Evolutionary conservation across 2,113 vertebrate genomes (phyloP).

Genomic region (Puntigrus tetrazona): DNA sequence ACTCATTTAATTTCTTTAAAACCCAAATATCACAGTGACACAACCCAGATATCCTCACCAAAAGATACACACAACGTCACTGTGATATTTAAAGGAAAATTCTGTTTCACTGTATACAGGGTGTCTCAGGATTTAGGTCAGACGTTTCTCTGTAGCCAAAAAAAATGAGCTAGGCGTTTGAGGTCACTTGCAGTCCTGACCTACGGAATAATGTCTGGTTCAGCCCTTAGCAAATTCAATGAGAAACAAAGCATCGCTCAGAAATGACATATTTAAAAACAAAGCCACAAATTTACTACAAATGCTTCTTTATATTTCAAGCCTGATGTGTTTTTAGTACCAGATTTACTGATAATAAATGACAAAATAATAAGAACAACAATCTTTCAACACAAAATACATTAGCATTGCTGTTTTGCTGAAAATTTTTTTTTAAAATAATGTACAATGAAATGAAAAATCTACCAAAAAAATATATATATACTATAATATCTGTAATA

Average conservation of each 20-base stretch:
- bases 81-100: constrained; percentile 9
- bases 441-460: too few relatives aligned
- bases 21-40: constrained; percentile 49
- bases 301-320: not conserved
- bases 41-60: constrained; percentile 35
- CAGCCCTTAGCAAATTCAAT: not conserved
- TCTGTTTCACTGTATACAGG: not conserved
- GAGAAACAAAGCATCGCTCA: not conserved
- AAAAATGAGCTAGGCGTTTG: not conserved
- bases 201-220: not conserved
- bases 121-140: not conserved
- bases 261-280: not conserved
- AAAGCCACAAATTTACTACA: not conserved
- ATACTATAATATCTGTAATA: too few relatives aligned
- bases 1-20: constrained; percentile 60
- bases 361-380: not conserved
- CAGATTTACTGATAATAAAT: not conserved
- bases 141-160: not conserved
- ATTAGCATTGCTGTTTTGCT: not conserved
- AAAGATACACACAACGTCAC: not conserved
- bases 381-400: not conserved
- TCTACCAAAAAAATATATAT: too few relatives aligned
- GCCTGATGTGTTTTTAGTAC: not conserved
- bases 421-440: not conserved
- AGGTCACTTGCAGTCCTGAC: constrained; percentile 1